Evolutionary conservation across 2,113 vertebrate genomes (phyloP).

Genomic region (Atherinomorus stipes): DNA sequence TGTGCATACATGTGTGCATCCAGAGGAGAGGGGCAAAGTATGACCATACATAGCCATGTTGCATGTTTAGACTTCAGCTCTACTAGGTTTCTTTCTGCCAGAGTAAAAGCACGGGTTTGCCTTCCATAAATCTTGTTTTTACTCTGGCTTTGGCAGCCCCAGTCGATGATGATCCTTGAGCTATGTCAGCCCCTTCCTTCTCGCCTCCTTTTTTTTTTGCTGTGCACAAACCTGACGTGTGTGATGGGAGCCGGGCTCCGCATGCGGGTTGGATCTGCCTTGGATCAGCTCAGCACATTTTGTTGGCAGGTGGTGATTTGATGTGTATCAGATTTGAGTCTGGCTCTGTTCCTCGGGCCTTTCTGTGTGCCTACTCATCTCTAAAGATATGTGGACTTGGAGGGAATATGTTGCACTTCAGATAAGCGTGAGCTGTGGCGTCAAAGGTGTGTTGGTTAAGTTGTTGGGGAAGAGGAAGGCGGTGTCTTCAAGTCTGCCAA

Average conservation of each 20-base stretch:
- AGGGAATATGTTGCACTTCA: slow-evolving; percentile 43
- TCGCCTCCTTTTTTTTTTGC: slow-evolving; percentile 16
- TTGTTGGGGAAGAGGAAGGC: slow-evolving; percentile 28
- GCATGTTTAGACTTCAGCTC: slow-evolving; percentile 46
- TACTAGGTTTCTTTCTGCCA: slow-evolving; percentile 40
- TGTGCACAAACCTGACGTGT: slow-evolving; percentile 37
- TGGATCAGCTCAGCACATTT: slow-evolving; percentile 54
- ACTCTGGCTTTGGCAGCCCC: slow-evolving; percentile 50
- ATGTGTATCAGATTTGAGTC: slow-evolving; percentile 51
- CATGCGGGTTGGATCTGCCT: slow-evolving; percentile 40
- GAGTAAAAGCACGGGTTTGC: slow-evolving; percentile 48
- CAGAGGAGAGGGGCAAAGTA: background rate
- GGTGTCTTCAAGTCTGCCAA: slow-evolving; percentile 2
- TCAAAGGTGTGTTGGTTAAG: slow-evolving; percentile 14
- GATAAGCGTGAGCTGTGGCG: slow-evolving; percentile 29
- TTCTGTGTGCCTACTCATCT: slow-evolving; percentile 62
- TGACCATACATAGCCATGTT: slow-evolving; percentile 55
- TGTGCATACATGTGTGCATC: slow-evolving; percentile 6
- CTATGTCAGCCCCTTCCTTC: slow-evolving; percentile 43
- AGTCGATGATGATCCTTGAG: slow-evolving; percentile 42
- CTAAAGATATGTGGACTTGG: slow-evolving; percentile 38
- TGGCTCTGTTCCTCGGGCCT: slow-evolving; percentile 37
- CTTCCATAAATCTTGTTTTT: slow-evolving; percentile 16
- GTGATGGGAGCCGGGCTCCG: slow-evolving; percentile 41
- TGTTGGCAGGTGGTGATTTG: slow-evolving; percentile 52